Evolutionary conservation across 2,113 vertebrate genomes (phyloP).

Genomic region (Semicossyphus pulcher): DNA sequence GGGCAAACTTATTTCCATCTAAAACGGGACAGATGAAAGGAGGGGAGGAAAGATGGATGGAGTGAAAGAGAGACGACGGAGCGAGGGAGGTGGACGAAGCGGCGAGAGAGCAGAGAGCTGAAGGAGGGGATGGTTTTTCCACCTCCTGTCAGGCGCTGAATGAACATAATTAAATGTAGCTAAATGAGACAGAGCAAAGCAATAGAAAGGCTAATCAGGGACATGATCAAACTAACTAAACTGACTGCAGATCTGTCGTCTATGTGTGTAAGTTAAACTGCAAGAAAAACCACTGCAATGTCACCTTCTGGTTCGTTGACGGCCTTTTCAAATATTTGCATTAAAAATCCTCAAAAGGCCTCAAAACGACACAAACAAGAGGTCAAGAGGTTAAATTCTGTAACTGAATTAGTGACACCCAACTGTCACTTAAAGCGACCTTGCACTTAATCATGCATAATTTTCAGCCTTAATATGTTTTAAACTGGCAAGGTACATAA

Average conservation of each 20-base stretch:
- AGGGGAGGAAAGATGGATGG: constrained; percentile 8
- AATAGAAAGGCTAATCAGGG: neutral
- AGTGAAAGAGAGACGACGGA: neutral
- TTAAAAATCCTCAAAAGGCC: too few species aligned
- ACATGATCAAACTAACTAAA: neutral
- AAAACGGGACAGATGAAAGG: constrained; percentile 36
- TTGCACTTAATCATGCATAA: too few species aligned
- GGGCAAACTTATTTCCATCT: constrained; percentile 44
- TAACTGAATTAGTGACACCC: too few species aligned
- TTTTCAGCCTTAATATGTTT: too few species aligned
- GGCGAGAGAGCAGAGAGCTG: neutral
- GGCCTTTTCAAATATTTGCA: too few species aligned
- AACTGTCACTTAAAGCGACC: too few species aligned
- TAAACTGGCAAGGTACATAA: too few species aligned
- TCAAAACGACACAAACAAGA: too few species aligned
- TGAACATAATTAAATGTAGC: constrained; percentile 11
- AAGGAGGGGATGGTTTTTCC: neutral
- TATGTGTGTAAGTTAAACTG: too few species aligned
- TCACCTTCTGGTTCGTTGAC: too few species aligned
- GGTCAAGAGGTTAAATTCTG: too few species aligned
- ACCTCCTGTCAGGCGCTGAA: neutral
- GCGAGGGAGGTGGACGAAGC: neutral
- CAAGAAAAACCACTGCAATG: too few species aligned
- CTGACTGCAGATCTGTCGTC: neutral
- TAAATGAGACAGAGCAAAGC: constrained; percentile 19